Conservation (phyloP, 1,140 invertebrate genomes). For the Cataglyphis hispanica region DNA sequence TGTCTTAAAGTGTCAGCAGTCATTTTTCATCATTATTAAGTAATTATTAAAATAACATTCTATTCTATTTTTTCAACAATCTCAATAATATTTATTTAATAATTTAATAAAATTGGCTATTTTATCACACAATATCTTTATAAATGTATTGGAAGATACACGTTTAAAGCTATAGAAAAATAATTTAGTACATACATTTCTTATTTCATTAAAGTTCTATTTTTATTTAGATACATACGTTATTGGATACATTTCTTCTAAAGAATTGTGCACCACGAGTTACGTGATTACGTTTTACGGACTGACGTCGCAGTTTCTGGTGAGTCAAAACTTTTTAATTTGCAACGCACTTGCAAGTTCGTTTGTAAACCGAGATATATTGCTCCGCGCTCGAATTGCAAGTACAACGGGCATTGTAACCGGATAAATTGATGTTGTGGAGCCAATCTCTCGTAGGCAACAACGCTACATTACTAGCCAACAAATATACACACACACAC, state of each 20-base stretch:
- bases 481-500: too few species aligned
- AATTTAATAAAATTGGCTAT: neutral
- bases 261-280: too few species aligned
- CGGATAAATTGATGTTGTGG: constrained; percentile 37
- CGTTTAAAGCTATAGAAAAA: too few species aligned
- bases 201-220: neutral
- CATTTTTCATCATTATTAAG: neutral
- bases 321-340: constrained; percentile 32
- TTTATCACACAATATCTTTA: neutral
- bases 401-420: neutral
- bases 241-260: too few species aligned
- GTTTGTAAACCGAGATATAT: constrained; percentile 32
- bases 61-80: neutral
- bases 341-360: neutral
- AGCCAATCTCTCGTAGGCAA: neutral
- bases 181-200: too few species aligned
- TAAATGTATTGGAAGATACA: neutral
- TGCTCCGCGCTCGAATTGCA: constrained; percentile 3
- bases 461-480: neutral
- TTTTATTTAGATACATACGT: neutral
- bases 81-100: neutral
- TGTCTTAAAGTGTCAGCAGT: neutral
- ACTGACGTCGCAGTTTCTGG: neutral
- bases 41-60: neutral
- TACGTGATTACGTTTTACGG: neutral